These are phyloP conservation scores for Diadema setosum DNA, from an alignment of 35 echinoderm and acorn worm species.

Conservation along the genomic window DNA sequence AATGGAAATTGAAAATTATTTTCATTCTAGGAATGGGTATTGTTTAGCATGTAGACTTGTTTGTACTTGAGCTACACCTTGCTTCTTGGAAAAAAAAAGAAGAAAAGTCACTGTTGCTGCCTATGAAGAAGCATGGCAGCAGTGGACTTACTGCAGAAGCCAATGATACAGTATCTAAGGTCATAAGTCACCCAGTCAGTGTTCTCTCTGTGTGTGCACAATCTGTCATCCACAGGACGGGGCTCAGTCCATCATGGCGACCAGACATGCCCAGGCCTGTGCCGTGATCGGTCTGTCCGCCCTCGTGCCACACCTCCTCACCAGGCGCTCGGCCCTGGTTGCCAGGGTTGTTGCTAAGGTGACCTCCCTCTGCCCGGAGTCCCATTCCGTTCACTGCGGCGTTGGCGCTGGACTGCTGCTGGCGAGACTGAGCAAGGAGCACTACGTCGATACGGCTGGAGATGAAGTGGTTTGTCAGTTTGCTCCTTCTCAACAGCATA, in stretches of 20 bases:
- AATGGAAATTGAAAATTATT: too few species aligned
- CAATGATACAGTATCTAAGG: too few species aligned
- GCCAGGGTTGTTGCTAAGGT: background rate
- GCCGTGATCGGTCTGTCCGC: background rate
- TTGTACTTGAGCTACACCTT: too few species aligned
- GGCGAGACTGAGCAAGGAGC: background rate
- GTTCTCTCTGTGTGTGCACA: too few species aligned
- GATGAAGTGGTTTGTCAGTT: background rate
- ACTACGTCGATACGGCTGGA: background rate
- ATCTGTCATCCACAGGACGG: background rate
- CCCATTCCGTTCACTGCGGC: background rate
- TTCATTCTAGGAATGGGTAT: too few species aligned
- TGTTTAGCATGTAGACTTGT: too few species aligned
- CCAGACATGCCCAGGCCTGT: background rate
- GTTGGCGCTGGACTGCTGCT: background rate
- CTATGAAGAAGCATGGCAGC: too few species aligned
- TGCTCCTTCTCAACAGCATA: background rate
- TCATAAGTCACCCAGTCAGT: too few species aligned
- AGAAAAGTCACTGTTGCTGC: too few species aligned
- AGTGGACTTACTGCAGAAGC: too few species aligned
- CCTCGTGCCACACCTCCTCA: background rate
- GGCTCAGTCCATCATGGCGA: background rate
- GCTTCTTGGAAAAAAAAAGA: too few species aligned
- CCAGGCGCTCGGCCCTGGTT: background rate
- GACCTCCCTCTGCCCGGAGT: background rate